Evolutionary conservation across 64 coral and sea anemone species (phyloP).

Genomic region (Catalaphyllia jardinei): DNA sequence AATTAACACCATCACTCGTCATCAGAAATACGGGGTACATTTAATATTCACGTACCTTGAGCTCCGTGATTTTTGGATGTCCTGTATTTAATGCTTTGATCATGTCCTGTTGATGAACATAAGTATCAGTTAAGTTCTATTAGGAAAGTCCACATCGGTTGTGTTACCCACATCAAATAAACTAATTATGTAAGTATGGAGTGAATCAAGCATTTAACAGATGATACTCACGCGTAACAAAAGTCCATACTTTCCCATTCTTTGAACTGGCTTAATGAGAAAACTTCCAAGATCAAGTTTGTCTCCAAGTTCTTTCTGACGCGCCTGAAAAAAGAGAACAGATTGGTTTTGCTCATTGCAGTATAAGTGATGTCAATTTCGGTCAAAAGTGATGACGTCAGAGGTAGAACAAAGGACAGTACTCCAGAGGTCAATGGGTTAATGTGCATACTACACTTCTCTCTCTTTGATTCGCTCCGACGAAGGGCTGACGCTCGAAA

Average conservation of each 20-base stretch:
- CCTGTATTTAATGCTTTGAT: conserved; percentile 66
- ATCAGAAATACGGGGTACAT: background rate
- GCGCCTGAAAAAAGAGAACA: conserved; percentile 57
- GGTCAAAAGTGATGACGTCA: no score
- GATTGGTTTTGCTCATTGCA: background rate
- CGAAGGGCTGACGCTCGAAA: no score
- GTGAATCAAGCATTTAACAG: background rate
- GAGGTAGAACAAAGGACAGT: no score
- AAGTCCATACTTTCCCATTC: conserved; percentile 96
- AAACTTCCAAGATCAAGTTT: conserved; percentile 97
- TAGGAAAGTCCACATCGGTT: no score
- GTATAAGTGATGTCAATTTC: no score
- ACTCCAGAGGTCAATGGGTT: no score
- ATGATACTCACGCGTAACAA: conserved; percentile 67
- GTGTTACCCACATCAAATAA: no score
- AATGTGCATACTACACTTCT: no score
- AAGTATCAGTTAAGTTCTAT: no score
- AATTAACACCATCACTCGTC: background rate
- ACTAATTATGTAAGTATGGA: no score
- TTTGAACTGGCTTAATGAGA: conserved; percentile 97
- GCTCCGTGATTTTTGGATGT: conserved; percentile 53
- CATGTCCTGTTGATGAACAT: conserved; percentile 81
- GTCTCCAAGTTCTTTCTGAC: conserved; percentile 90
- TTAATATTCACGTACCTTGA: conserved; percentile 55
- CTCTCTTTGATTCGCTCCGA: no score